Evolutionary conservation across 2,888 invertebrate genomes (phyloP).

Genomic region (Lordiphosa fenestrarum): DNA sequence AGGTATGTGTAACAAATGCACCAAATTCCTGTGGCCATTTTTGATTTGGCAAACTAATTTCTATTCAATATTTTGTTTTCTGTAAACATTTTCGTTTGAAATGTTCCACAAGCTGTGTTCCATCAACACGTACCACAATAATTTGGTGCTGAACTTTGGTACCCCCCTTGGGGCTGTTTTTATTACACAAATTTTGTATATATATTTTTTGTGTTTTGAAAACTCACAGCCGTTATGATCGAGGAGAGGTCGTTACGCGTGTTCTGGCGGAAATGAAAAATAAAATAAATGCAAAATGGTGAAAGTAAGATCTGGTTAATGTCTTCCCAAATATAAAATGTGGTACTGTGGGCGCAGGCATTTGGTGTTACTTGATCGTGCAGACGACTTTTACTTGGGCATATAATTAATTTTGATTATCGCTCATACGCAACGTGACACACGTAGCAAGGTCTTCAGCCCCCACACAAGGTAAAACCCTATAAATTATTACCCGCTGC

Average conservation of each 20-base stretch:
- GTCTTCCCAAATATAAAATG: too few species aligned
- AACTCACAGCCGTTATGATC: conserved; percentile 34
- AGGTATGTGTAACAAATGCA: neutral
- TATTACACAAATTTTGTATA: conserved; percentile 28
- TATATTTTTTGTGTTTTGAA: conserved; percentile 33
- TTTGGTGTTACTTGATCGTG: conserved; percentile 46
- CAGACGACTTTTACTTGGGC: conserved; percentile 49
- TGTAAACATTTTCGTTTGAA: conserved; percentile 35
- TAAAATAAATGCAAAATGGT: neutral
- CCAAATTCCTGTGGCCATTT: conserved; percentile 1
- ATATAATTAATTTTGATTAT: conserved; percentile 59
- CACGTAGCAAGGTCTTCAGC: conserved; percentile 30
- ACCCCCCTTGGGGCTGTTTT: conserved; percentile 17
- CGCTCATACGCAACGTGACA: conserved; percentile 58
- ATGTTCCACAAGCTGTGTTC: conserved; percentile 36
- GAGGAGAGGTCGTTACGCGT: conserved; percentile 8
- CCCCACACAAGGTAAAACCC: conserved; percentile 30
- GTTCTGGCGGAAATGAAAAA: conserved; percentile 39
- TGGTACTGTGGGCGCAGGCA: conserved; percentile 2
- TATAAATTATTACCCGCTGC: conserved; percentile 46
- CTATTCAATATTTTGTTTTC: neutral
- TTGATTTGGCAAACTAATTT: conserved; percentile 1
- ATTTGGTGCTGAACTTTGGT: conserved; percentile 16
- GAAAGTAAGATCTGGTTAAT: neutral
- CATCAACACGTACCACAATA: conserved; percentile 27